Evolutionary conservation across 2,888 invertebrate genomes (phyloP).

Genomic region (Dolomedes plantarius): DNA sequence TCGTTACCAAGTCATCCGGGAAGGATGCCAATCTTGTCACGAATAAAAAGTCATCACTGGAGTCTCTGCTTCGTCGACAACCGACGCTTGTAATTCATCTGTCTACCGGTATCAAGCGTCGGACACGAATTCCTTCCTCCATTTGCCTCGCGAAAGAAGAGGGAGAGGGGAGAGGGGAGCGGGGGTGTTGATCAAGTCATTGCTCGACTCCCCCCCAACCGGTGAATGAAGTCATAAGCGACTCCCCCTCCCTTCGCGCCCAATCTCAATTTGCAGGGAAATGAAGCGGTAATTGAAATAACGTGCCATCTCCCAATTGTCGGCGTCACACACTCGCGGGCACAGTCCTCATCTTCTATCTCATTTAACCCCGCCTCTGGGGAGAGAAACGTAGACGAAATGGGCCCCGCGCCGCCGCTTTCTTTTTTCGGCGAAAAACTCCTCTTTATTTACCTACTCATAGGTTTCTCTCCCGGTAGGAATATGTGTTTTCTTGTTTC

Average conservation of each 20-base stretch:
- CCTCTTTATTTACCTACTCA: no score
- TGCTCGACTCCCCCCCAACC: no score
- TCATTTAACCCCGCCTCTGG: conserved; percentile 1
- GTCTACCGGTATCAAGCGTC: no score
- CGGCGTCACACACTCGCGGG: conserved; percentile 14
- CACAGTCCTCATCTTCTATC: conserved; percentile 40
- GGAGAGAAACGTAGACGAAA: background rate
- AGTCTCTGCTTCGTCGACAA: no score
- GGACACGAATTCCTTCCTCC: background rate
- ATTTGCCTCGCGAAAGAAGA: background rate
- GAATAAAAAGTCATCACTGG: no score
- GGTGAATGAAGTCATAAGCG: conserved; percentile 7
- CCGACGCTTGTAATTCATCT: no score
- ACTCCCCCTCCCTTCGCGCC: conserved; percentile 69
- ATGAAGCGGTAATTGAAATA: conserved; percentile 73
- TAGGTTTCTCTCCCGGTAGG: no score
- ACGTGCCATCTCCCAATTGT: conserved; percentile 65
- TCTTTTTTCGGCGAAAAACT: no score
- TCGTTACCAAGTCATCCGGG: no score
- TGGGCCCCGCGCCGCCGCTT: no score
- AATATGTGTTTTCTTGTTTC: no score
- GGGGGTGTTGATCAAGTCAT: background rate
- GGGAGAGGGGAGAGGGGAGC: background rate
- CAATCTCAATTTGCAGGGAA: conserved; percentile 70
- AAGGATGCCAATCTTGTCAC: no score